These are phyloP conservation scores for Rhinella marina DNA, from an alignment of 2,797 vertebrate genomes.

Conservation along the genomic window DNA sequence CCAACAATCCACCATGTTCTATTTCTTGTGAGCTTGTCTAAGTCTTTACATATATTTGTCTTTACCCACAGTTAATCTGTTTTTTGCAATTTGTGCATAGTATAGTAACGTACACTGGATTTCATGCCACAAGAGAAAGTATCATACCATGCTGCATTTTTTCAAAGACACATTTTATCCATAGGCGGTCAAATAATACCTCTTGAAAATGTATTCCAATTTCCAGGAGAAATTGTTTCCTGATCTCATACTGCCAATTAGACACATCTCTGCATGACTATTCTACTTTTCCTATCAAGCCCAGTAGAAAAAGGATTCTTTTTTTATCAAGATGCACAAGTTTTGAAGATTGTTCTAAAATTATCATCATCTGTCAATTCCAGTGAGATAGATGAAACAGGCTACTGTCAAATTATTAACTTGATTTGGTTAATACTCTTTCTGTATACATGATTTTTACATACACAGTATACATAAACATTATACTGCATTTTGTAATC, in stretches of 20 bases:
- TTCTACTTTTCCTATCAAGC: background rate
- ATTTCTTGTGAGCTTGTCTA: background rate
- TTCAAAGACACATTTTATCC: background rate
- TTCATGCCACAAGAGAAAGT: background rate
- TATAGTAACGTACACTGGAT: background rate
- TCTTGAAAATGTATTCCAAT: constrained; percentile 5
- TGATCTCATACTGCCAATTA: background rate
- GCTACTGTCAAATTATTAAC: no score
- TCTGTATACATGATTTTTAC: no score
- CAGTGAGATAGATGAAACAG: no score
- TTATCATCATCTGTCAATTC: background rate
- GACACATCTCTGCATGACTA: background rate
- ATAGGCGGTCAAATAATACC: background rate
- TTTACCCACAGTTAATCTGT: background rate
- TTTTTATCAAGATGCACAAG: background rate
- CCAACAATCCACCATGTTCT: background rate
- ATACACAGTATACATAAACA: no score
- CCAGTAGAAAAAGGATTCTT: background rate
- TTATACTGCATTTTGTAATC: no score
- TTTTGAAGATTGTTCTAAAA: background rate
- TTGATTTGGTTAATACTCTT: no score
- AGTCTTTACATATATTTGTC: background rate
- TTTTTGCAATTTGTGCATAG: background rate
- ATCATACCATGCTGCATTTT: background rate
- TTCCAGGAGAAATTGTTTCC: constrained; percentile 2